Evolutionary conservation across 2,113 vertebrate genomes (phyloP), one percentile per base, ranked within the genome.

Genomic region (Lepus americanus): DNA sequence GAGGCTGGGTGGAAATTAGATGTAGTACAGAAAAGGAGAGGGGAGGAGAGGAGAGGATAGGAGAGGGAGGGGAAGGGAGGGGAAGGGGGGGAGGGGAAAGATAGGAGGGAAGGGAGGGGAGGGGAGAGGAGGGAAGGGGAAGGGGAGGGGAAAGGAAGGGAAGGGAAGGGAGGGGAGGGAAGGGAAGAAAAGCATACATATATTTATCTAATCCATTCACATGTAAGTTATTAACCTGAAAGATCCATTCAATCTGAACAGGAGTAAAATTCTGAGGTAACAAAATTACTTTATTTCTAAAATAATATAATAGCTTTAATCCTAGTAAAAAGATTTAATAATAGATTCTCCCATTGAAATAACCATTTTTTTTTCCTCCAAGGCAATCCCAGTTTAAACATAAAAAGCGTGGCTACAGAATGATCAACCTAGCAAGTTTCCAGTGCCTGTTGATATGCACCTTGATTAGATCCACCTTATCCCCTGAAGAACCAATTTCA

Each of bases 281-380:
- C 61, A 77, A 76, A 59, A 95, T 66, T 25, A 93, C 10, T 64
- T 88, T 66, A 74, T 74, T 66, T 91, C 33, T 33, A 72, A 89
- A 91, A 74, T n/a, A 66, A 2, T 16, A 19, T n/a, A 89, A 87
- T 0, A 89, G 31, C 10, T 80, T 86, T 86, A 82, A 83, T 61
- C 25, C 14, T 78, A 61, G 23, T 7, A 83, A 74, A 84, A 63
- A 95, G 44, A 81, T 29, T 82, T 59, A 83, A 61, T 84, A 63
- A 55, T 66, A 87, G 51, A 69, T 90, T 87, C 55, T 27, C 61
- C 12, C 25, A n/a, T 61, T 93, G 80, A 79, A 92, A 86, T 66
- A 83, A 73, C 74, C 22, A 74, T 14, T 53, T 74, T 53, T 84
- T 9, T 53, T 63, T 94, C 51, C 61, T 55, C 64, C 10, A 53